Base-by-base conservation (phyloP, 1,140 invertebrate species). In the Platyscapa corneri region DNA sequence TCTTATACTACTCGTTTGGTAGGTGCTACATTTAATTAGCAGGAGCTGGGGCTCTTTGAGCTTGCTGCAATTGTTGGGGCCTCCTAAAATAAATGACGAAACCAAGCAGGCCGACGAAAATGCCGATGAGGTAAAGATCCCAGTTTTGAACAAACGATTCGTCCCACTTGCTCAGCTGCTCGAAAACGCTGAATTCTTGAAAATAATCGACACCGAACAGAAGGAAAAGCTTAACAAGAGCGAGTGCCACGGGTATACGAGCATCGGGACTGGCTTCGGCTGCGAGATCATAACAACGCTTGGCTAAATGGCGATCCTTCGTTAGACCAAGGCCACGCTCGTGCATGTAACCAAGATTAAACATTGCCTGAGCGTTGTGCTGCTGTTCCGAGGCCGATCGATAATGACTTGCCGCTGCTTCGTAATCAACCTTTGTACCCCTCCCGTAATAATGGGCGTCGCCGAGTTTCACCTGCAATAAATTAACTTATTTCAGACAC, bases 311-410 rank as follows among this genome's bases (percentile, higher is more conserved):
- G 88, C 96, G 95, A 92, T 97, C 97, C 86, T 95, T 94, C 8
- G 95, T 94, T 8, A 94, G 94, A 10, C 99, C 99, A 32, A 99
- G 94, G 0, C 99, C 99, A 89, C 97, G 97, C 93, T 99, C 99
- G 92, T 99, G 98, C 99, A 99, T 99, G 91, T 99, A 99, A 6
- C 98, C 99, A 72, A 99, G 95, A 94, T 99, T 99, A 91, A 99
- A 99, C 96, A 99, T 99, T 12, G 99, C 99, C 91, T 99, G 99
- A 0, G 99, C 97, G 94, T 98, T 99, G 89, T 98, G 96, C 88
- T 99, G 97, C 87, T 98, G 97, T 84, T 99, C 99, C 2, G 98
- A 98, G 0, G 99, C 99, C 82, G 97, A 95, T 88, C 98, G 95
- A 90, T 97, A 97, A 89, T 99, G 98, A 87, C 96, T 95, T 0